These are phyloP conservation scores for Temnothorax unifasciatus DNA, from an alignment of 2,888 invertebrate species.

Conservation along the genomic window DNA sequence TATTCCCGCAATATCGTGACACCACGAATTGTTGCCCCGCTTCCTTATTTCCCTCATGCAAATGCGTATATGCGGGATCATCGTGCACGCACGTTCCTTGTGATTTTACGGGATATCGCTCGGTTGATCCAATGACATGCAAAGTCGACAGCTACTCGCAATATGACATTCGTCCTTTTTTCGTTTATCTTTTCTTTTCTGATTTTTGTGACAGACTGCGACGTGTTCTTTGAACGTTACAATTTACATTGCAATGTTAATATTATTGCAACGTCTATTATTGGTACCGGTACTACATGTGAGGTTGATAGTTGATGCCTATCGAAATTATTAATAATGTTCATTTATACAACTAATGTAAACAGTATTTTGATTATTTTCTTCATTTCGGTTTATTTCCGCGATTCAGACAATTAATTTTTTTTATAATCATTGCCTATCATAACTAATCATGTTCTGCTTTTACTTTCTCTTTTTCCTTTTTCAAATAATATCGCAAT, in stretches of 20 bases:
- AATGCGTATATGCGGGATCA: constrained; percentile 21
- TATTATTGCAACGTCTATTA: neutral
- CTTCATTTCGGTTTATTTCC: neutral
- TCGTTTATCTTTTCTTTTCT: neutral
- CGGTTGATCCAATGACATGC: constrained; percentile 36
- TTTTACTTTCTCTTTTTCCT: neutral
- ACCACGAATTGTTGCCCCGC: constrained; percentile 47
- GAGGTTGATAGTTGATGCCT: too few relatives aligned
- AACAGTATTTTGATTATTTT: neutral
- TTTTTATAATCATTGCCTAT: neutral
- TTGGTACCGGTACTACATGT: neutral
- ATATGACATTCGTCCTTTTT: neutral
- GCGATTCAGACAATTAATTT: neutral
- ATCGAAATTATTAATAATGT: neutral
- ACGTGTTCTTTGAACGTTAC: neutral
- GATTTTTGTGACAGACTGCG: neutral
- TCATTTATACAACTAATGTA: neutral
- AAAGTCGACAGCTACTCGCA: constrained; percentile 15
- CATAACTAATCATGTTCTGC: neutral
- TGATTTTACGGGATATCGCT: constrained; percentile 37
- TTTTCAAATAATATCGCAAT: neutral
- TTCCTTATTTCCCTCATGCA: constrained; percentile 44
- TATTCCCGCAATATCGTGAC: constrained; percentile 52
- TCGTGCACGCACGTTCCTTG: constrained; percentile 7
- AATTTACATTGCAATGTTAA: neutral